Evolutionary conservation across 2,113 vertebrate genomes (phyloP).

Genomic region (Oryzias curvinotus): DNA sequence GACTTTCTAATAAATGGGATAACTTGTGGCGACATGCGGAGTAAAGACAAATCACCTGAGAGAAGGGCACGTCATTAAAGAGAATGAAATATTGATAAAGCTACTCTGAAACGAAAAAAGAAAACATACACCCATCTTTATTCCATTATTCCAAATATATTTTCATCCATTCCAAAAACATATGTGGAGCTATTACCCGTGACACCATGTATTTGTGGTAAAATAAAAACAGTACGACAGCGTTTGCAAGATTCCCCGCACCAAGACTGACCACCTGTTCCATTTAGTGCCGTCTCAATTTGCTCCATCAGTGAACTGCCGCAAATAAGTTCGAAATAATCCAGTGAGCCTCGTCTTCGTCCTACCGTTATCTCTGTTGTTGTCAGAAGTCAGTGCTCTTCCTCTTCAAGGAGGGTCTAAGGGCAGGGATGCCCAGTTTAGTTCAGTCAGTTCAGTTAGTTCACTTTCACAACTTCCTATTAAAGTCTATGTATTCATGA

Average conservation of each 20-base stretch:
- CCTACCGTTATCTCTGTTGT: conserved; percentile 15
- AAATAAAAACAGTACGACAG: background rate
- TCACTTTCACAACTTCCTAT: no score
- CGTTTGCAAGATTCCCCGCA: conserved; percentile 6
- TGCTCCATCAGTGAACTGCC: conserved; percentile 74
- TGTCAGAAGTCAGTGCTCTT: no score
- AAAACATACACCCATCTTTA: no score
- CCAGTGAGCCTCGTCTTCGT: conserved; percentile 46
- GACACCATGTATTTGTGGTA: background rate
- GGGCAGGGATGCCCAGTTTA: no score
- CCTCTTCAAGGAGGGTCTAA: no score
- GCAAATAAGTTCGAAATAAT: conserved; percentile 76
- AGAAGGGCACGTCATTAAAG: conserved; percentile 18
- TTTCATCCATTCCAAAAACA: no score
- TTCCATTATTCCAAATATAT: no score
- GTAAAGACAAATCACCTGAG: conserved; percentile 40
- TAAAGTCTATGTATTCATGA: no score
- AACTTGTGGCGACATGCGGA: conserved; percentile 10
- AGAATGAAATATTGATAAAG: no score
- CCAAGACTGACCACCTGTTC: conserved; percentile 79
- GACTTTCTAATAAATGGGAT: conserved; percentile 24
- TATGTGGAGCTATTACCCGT: no score
- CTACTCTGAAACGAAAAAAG: no score
- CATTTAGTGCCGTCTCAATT: conserved; percentile 78
- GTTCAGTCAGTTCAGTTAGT: no score